Evolutionary conservation across 2,888 invertebrate species (phyloP).

Genomic region (Epistrophella euchroma): DNA sequence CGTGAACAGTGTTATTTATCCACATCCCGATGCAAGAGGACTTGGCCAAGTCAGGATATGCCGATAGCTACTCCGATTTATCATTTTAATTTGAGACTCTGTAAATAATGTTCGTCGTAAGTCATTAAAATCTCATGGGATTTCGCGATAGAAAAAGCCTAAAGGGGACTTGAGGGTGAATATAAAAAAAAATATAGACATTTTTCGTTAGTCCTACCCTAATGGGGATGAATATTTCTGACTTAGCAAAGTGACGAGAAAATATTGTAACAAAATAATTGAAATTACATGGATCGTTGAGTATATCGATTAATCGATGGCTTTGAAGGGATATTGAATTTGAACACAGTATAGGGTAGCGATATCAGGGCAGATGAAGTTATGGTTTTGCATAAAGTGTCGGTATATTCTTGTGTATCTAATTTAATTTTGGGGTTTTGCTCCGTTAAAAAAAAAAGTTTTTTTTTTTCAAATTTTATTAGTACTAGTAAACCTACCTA

Average conservation of each 20-base stretch:
- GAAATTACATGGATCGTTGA: conserved; percentile 56
- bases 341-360: too few relatives aligned
- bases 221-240: conserved; percentile 15
- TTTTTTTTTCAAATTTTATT: too few relatives aligned
- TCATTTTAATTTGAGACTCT: conserved; percentile 74
- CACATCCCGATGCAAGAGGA: conserved; percentile 44
- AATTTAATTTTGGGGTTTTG: neutral
- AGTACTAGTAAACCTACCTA: too few relatives aligned
- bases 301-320: conserved; percentile 57
- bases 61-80: conserved; percentile 66
- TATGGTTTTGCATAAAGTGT: neutral
- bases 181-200: neutral
- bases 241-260: conserved; percentile 18
- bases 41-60: conserved; percentile 22
- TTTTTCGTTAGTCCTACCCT: neutral
- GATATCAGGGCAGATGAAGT: too few relatives aligned
- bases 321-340: conserved; percentile 5
- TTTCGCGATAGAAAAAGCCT: conserved; percentile 16
- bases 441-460: neutral
- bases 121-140: conserved; percentile 71
- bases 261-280: conserved; percentile 53
- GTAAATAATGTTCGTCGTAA: conserved; percentile 71
- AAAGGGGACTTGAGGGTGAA: neutral
- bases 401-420: neutral
- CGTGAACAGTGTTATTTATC: conserved; percentile 10